These are phyloP conservation scores for Thumatha senex DNA, from an alignment of 2,888 invertebrate genomes.

Conservation along the genomic window DNA sequence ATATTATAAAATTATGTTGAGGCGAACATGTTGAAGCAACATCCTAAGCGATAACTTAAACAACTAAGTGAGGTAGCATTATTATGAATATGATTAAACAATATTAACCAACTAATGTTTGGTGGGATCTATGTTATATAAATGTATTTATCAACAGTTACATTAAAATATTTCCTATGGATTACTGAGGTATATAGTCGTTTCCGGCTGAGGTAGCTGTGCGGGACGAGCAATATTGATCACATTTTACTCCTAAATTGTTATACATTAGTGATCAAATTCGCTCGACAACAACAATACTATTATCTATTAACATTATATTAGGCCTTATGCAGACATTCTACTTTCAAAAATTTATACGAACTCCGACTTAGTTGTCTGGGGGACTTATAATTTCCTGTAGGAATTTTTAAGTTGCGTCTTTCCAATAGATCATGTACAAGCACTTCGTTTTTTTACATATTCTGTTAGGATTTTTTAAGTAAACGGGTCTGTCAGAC, in stretches of 20 bases:
- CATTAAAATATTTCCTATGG: conserved; percentile 73
- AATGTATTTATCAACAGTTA: conserved; percentile 65
- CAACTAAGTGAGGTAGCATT: conserved; percentile 77
- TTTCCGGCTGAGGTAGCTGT: conserved; percentile 73
- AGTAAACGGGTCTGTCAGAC: background rate
- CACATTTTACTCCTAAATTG: conserved; percentile 4
- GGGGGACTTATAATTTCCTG: background rate
- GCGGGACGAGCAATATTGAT: conserved; percentile 19
- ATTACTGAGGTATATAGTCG: conserved; percentile 76
- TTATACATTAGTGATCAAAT: conserved; percentile 18
- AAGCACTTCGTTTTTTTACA: too few species aligned
- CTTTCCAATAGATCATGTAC: too few species aligned
- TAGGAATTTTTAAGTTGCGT: too few species aligned
- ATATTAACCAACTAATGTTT: conserved; percentile 70
- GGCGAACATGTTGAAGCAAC: conserved; percentile 41
- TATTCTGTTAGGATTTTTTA: background rate
- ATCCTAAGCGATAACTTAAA: conserved; percentile 46
- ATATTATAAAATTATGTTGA: conserved; percentile 4
- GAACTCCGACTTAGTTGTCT: background rate
- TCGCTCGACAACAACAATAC: conserved; percentile 41
- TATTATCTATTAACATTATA: conserved; percentile 38
- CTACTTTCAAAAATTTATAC: background rate
- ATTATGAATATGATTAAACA: conserved; percentile 71
- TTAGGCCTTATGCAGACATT: conserved; percentile 5
- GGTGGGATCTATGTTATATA: conserved; percentile 76